A percentile compares a stretch with the other conserved stretches of the same genome.
phyloP scores from a whole-genome alignment of 2,797 vertebrate species.

The Anguilla megastoma region DNA sequence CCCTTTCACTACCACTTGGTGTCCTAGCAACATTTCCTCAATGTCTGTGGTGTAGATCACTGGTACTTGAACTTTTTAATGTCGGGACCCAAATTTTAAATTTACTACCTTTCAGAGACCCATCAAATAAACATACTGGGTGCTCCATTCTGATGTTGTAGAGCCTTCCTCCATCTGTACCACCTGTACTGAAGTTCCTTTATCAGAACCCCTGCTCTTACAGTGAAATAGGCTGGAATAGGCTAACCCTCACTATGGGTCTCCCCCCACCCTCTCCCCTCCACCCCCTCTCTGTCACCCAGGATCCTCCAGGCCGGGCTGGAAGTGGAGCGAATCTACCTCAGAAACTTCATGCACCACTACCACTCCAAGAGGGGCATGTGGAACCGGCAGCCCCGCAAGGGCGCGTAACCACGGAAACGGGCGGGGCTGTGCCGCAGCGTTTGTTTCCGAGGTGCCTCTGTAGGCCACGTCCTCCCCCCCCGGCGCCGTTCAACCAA shows the following conservation, averaged over 20 bases:
- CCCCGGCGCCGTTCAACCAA: not conserved
- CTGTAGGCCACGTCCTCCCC: slow-evolving; percentile 32
- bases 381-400: slow-evolving; percentile 81
- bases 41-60: no score
- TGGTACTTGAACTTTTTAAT: no score
- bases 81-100: no score
- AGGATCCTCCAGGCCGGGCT: slow-evolving; percentile 88
- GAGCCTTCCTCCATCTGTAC: not conserved
- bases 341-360: slow-evolving; percentile 92
- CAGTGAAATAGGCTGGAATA: no score
- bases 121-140: not conserved
- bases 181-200: not conserved
- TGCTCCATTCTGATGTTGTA: no score
- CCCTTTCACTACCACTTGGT: not conserved
- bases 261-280: not conserved
- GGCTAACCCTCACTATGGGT: not conserved
- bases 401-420: slow-evolving; percentile 36
- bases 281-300: not conserved
- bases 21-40: not conserved
- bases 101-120: no score
- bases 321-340: slow-evolving; percentile 88
- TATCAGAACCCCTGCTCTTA: not conserved
- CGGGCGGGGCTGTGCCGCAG: not conserved
- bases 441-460: slow-evolving; percentile 51
- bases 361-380: slow-evolving; percentile 94